A percentile compares a stretch with the other conserved stretches of the same genome.
Conservation (phyloP, 2,113 vertebrate genomes). For the Apaloderma vittatum region DNA sequence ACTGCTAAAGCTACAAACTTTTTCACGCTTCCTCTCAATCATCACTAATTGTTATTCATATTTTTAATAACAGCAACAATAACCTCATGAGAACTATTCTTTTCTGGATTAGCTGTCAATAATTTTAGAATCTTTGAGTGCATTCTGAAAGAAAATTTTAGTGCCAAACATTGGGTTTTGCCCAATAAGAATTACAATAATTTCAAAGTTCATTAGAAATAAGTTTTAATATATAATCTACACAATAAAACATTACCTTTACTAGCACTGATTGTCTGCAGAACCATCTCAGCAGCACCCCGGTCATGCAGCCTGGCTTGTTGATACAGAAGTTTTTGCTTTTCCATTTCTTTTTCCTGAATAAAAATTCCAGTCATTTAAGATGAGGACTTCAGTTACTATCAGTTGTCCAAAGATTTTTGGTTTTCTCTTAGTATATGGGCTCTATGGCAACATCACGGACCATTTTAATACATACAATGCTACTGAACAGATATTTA, state of each 20-base stretch:
- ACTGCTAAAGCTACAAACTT: background rate
- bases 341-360: slow-evolving; percentile 99
- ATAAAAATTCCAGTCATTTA: slow-evolving; percentile 80
- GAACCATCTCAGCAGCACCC: slow-evolving; percentile 95
- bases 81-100: background rate
- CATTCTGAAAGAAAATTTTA: background rate
- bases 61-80: background rate
- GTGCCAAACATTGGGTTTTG: background rate
- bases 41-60: background rate
- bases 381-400: slow-evolving; percentile 35
- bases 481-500: slow-evolving; percentile 54
- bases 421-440: slow-evolving; percentile 73
- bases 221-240: background rate
- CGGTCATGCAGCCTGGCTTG: slow-evolving; percentile 95
- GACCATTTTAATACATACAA: slow-evolving; percentile 72
- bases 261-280: slow-evolving; percentile 96
- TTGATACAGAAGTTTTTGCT: slow-evolving; percentile 96
- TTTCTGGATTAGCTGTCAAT: background rate
- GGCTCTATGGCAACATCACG: slow-evolving; percentile 85
- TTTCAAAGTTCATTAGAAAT: background rate
- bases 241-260: slow-evolving; percentile 85
- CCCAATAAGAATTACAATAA: background rate
- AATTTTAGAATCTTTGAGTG: background rate
- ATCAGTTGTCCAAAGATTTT: slow-evolving; percentile 37
- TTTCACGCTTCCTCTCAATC: background rate